Evolutionary conservation across 2,113 vertebrate species (phyloP).

Genomic region (Egretta garzetta): DNA sequence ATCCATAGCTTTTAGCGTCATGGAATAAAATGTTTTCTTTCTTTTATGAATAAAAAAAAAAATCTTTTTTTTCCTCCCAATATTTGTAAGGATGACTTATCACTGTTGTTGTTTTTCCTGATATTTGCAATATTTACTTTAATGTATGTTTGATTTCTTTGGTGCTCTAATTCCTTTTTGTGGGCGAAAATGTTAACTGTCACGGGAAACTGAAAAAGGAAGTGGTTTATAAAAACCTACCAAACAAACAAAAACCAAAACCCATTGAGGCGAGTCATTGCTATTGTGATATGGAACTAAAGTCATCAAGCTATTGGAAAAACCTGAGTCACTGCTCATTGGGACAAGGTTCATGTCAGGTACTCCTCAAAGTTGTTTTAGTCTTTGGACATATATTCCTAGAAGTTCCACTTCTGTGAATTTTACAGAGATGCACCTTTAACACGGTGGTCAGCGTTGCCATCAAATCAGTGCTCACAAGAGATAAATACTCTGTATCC

Average conservation of each 20-base stretch:
- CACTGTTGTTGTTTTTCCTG: neutral
- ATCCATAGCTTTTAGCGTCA: neutral
- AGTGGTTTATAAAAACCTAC: neutral
- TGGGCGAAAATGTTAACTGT: neutral
- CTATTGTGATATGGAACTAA: neutral
- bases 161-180: neutral
- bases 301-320: neutral
- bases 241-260: neutral
- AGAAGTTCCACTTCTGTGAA: neutral
- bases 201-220: neutral
- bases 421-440: neutral
- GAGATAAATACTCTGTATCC: neutral
- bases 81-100: neutral
- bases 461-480: neutral
- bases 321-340: neutral
- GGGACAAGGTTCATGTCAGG: neutral
- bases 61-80: accelerated
- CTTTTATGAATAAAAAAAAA: neutral
- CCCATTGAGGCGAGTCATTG: neutral
- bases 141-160: neutral
- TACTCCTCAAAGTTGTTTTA: neutral
- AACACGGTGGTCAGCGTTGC: neutral
- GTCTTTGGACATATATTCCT: neutral
- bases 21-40: neutral
- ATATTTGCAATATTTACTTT: neutral